Evolutionary conservation across 2,113 vertebrate genomes (phyloP).

Genomic region (Boleophthalmus pectinirostris): DNA sequence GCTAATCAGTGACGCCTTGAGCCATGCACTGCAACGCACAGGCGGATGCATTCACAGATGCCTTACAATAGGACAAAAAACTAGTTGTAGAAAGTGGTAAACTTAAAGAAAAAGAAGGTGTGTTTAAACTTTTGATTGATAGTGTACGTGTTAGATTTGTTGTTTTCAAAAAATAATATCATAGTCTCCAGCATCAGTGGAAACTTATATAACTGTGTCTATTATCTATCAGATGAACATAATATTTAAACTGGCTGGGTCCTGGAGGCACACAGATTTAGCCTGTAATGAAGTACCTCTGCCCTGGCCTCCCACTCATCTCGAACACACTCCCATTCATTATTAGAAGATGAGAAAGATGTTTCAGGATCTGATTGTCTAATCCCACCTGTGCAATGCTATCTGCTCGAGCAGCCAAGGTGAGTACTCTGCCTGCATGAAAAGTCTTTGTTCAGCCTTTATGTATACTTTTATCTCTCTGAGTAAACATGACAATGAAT

Average conservation of each 20-base stretch:
- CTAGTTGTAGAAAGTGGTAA: no score
- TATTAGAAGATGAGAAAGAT: not conserved
- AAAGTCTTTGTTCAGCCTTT: not conserved
- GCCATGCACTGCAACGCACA: no score
- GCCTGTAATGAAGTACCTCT: not conserved
- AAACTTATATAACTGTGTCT: not conserved
- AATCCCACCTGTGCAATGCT: slow-evolving; percentile 9
- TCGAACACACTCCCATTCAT: not conserved
- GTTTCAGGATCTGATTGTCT: slow-evolving; percentile 22
- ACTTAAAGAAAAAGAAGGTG: no score
- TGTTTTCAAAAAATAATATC: not conserved
- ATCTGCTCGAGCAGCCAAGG: not conserved
- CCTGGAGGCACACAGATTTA: not conserved
- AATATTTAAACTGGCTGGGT: not conserved
- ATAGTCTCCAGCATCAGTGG: not conserved
- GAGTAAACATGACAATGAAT: not conserved
- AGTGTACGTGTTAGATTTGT: no score
- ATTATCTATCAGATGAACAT: no score
- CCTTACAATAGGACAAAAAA: no score
- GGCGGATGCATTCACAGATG: no score
- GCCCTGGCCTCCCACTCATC: not conserved
- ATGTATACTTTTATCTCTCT: not conserved
- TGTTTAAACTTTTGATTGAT: no score
- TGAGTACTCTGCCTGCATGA: not conserved
- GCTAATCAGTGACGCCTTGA: no score